phyloP scores from a whole-genome alignment of 30 jellyfish, hydroid and myxozoan genomes.

The Hydra vulgaris region DNA sequence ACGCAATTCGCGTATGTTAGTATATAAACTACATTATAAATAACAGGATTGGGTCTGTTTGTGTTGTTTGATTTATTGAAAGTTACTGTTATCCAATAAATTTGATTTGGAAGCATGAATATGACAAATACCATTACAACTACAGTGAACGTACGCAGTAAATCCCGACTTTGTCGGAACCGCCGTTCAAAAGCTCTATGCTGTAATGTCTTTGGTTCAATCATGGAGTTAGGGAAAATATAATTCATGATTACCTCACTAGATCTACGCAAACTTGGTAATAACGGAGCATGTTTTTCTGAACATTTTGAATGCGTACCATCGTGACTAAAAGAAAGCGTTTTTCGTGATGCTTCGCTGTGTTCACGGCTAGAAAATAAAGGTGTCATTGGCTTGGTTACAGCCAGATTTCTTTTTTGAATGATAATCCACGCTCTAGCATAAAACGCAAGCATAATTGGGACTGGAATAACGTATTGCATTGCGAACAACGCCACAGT shows the following conservation, averaged over 20 bases:
- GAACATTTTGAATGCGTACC: background rate
- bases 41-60: too few species aligned
- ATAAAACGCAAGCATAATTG: slow-evolving; percentile 27
- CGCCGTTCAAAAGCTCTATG: slow-evolving; percentile 3
- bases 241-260: background rate
- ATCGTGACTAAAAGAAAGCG: background rate
- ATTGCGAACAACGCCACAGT: slow-evolving; percentile 15
- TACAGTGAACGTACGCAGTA: slow-evolving; percentile 14
- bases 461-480: slow-evolving; percentile 34
- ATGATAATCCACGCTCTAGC: slow-evolving; percentile 26
- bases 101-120: slow-evolving; percentile 29
- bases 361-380: background rate
- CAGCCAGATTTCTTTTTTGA: slow-evolving; percentile 2
- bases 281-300: background rate
- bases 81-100: slow-evolving; percentile 6
- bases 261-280: background rate
- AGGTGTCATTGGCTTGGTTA: background rate
- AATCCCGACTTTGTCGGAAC: slow-evolving; percentile 17
- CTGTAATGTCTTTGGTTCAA: background rate
- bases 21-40: slow-evolving; percentile 3
- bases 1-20: slow-evolving; percentile 32
- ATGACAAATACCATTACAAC: slow-evolving; percentile 27
- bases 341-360: background rate
- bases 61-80: background rate
- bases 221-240: background rate